Evolutionary conservation across 2,113 vertebrate genomes (phyloP), one percentile per base, ranked within the genome.

Genomic region (Pluvianellus socialis): DNA sequence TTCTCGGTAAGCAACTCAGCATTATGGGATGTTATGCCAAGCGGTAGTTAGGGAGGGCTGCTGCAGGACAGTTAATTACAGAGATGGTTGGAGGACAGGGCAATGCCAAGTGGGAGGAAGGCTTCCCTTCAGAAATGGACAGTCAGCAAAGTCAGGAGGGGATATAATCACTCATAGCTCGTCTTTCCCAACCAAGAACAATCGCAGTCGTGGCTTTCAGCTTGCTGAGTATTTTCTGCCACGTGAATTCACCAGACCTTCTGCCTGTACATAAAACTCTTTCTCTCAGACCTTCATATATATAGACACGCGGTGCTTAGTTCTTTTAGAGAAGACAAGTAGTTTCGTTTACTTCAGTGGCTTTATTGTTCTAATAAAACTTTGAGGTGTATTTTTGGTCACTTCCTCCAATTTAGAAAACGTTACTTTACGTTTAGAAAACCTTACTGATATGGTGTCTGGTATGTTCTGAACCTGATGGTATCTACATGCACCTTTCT

Each of bases 31-130:
- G 55, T 59, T 65, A 18, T 15, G 14, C 42, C 79, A 92, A 67
- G 47, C 12, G 45, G 79, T 80, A 88, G 86, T 95, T 81, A 89
- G 35, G 61, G 77, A 91, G 40, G 61, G 59, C 80, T 85, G 86
- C 68, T 68, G 68, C 79, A 23, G 87, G 71, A 55, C 58, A 88
- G 58, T 24, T 93, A 92, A 93, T 94, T 77, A 90, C 61, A 85
- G 84, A 82, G 56, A 66, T 45, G 81, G 70, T 33, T 77, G 86
- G 63, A 95, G 24, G 45, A 70, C 22, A 61, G 80, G 2, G 2
- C 0, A 2, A 76, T 63, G 88, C 87, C 61, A 95, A 92, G 75
- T n/a, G 45, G 77, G 58, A 95, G 53, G 88, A 92, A 92, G 83
- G 72, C 63, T 86, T 88, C 56, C 35, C 83, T 92, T 44, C 75